Evolutionary conservation across 2,797 vertebrate genomes (phyloP).

Genomic region (Chloroceryle inda): DNA sequence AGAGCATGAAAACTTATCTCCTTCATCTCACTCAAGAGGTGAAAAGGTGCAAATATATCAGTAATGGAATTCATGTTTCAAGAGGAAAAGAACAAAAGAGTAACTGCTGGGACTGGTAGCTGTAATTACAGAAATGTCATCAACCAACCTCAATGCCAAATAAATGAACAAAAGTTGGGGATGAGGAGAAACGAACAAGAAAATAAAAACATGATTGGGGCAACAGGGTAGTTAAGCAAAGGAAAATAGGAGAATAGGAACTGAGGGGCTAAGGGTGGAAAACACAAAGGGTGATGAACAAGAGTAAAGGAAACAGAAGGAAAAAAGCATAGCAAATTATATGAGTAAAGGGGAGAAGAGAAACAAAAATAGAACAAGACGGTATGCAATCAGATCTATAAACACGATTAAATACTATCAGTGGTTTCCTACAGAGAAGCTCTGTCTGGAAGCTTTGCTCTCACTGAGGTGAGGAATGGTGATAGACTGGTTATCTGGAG

Average conservation of each 20-base stretch:
- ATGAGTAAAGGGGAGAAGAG: not conserved
- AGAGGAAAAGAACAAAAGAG: not conserved
- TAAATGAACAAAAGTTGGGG: not conserved
- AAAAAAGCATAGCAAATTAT: not conserved
- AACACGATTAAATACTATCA: not conserved
- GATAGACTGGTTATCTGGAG: not conserved
- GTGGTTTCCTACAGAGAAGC: not conserved
- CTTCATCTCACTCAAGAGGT: not conserved
- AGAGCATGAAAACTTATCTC: not conserved
- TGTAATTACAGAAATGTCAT: not conserved
- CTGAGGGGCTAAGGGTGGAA: not conserved
- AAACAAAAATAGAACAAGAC: not conserved
- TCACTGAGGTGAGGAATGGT: not conserved
- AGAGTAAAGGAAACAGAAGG: not conserved
- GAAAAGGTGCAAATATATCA: not conserved
- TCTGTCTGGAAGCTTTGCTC: not conserved
- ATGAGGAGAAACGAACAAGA: fast-evolving
- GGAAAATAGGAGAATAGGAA: not conserved
- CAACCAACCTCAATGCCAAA: not conserved
- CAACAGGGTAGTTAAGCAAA: not conserved
- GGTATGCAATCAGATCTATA: not conserved
- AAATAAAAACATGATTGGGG: not conserved
- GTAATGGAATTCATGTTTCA: not conserved
- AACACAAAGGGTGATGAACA: not conserved
- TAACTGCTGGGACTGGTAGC: not conserved